Base-by-base conservation (phyloP, 1,140 invertebrate genomes). In the Drosophila ogumai region DNA sequence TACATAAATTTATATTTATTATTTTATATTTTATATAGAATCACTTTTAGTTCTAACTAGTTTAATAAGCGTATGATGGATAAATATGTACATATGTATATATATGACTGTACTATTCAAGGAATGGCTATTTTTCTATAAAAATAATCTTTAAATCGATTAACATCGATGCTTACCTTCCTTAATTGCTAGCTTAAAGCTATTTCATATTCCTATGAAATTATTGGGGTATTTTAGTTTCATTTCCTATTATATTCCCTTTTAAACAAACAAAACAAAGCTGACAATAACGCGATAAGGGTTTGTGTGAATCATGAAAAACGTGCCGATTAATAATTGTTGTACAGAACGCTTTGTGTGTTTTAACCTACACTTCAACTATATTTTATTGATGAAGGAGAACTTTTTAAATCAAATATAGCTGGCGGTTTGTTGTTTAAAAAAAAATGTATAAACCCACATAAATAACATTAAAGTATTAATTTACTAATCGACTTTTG, bases 261-360 rank as follows among this genome's bases (percentile, higher is more conserved):
- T 46, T 22, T 25, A 19, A 22, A 6, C 25, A 49, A 49, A 9
- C 4, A 4, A 49, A 31, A 50, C 6, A 3, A n/a, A 7, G 4
- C 49, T 17, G 28, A 34, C 6, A 34, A 52, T 13, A 9, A 22
- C 9, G 32, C 12, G 50, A 54, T 36, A 54, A 54, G 32, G 50
- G 12, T 6, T 19, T 34, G 25, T 31, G 10, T 63, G 34, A 57
- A 38, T 57, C 50, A 63, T 63, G 31, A 28, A 36, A 38, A 40
- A 9, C 8, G n/a, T 12, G 25, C 34, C 13, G 25, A 40, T 19
- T 40, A 28, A 17, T 40, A 22, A 10, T 9, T 40, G 3, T 28
- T 43, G 5, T 19, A 34, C 10, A 52, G 12, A 34, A 52, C 17
- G 9, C 17, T 17, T 31, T 50, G n/a, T 6, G 9, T 50, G 9